Conservation (phyloP, 2,888 invertebrate genomes). For the Drosophila ezoana region DNA sequence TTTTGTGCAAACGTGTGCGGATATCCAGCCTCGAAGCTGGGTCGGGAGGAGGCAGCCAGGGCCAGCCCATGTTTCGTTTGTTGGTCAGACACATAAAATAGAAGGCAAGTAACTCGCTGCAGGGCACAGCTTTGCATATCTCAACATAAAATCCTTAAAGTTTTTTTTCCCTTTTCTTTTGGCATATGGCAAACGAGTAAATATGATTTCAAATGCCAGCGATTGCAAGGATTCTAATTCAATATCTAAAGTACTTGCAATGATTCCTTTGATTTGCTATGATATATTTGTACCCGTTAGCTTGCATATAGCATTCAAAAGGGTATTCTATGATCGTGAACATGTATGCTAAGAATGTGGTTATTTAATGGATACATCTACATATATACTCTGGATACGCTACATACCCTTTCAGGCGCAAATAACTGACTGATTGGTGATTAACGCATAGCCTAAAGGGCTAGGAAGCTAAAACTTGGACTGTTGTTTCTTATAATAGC, state of each 20-base stretch:
- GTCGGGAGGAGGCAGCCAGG: not conserved
- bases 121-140: conserved; percentile 27
- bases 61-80: not conserved
- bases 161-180: conserved; percentile 7
- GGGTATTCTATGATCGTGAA: too few species aligned
- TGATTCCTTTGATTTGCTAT: not conserved
- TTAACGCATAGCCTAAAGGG: too few species aligned
- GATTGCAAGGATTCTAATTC: conserved; percentile 9
- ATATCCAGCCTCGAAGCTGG: conserved; percentile 25
- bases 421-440: too few species aligned
- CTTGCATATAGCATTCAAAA: too few species aligned
- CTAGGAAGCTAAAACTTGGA: too few species aligned
- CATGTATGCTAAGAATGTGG: too few species aligned
- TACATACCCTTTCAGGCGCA: too few species aligned
- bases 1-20: conserved; percentile 71
- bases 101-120: conserved; percentile 7
- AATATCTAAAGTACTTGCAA: conserved; percentile 1
- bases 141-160: conserved; percentile 12
- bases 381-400: too few species aligned
- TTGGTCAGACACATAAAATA: conserved; percentile 2
- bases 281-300: not conserved
- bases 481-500: too few species aligned
- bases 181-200: conserved; percentile 5
- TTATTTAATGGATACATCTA: too few species aligned
- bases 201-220: conserved; percentile 34